phyloP scores from a whole-genome alignment of 2,888 invertebrate species.

The Alcis repandata region DNA sequence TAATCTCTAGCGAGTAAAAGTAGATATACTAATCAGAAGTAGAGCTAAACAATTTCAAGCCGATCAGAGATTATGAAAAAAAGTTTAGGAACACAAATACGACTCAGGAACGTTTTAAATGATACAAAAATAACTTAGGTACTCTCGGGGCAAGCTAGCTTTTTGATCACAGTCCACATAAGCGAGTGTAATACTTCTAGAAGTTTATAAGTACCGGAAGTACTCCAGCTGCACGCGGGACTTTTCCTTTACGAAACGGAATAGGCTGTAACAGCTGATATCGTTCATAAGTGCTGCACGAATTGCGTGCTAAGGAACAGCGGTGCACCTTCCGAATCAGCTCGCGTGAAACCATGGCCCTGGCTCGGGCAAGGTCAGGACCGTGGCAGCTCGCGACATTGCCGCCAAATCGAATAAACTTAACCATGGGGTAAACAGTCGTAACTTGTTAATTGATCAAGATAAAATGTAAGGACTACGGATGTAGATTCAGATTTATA shows the following conservation, averaged over 20 bases:
- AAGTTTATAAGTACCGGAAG: too few species aligned
- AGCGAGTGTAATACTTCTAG: too few species aligned
- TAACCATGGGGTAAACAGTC: slow-evolving; percentile 30
- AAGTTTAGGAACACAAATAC: too few species aligned
- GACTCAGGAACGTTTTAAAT: too few species aligned
- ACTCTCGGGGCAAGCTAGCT: too few species aligned
- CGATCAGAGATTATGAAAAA: too few species aligned
- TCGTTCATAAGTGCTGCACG: slow-evolving; percentile 6
- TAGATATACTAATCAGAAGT: too few species aligned
- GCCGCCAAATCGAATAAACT: slow-evolving; percentile 50
- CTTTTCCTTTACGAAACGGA: slow-evolving; percentile 2
- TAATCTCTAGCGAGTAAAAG: not conserved
- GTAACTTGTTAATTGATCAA: slow-evolving; percentile 35
- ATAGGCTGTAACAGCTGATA: slow-evolving; percentile 13
- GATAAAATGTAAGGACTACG: slow-evolving; percentile 2
- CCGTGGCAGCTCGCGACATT: slow-evolving; percentile 72
- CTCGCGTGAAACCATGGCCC: slow-evolving; percentile 68
- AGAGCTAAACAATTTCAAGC: too few species aligned
- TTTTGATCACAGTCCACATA: too few species aligned
- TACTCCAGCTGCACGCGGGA: not conserved
- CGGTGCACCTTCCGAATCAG: slow-evolving; percentile 60
- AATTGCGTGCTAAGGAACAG: slow-evolving; percentile 66
- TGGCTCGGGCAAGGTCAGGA: slow-evolving; percentile 64
- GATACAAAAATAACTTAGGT: too few species aligned
- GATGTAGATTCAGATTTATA: slow-evolving; percentile 4